Percentiles rank a stretch among this genome's conserved stretches.
Evolutionary conservation across 2,113 vertebrate species (phyloP).

Genomic region (Merops nubicus): DNA sequence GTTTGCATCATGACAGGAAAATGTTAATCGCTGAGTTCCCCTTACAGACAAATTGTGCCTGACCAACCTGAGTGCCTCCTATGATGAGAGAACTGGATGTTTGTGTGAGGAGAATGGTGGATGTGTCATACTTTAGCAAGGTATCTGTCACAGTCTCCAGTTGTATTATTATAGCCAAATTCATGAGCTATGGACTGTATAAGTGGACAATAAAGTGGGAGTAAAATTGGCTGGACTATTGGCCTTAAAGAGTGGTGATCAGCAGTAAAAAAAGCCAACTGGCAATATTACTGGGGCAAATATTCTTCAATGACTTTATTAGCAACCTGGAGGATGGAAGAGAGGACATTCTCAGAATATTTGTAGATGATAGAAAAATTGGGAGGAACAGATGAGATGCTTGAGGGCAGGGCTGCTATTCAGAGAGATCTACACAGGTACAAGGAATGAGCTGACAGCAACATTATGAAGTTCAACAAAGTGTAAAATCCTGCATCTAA

Average conservation of each 20-base stretch:
- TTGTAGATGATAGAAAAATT: not conserved
- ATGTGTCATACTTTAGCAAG: not conserved
- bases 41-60: not conserved
- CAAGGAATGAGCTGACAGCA: not conserved
- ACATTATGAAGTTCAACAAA: not conserved
- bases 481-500: constrained; percentile 28
- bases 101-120: not conserved
- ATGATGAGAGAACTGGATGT: not conserved
- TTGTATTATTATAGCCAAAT: not conserved
- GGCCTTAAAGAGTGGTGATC: not conserved
- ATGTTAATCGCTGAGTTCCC: not conserved
- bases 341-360: not conserved
- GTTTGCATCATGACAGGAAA: not conserved
- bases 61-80: not conserved
- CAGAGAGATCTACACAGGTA: constrained; percentile 14
- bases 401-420: constrained; percentile 13
- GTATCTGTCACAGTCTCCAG: not conserved
- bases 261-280: not conserved
- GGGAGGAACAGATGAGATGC: not conserved
- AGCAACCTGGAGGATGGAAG: not conserved
- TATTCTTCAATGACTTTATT: not conserved
- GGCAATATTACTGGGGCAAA: not conserved
- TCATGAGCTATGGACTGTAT: not conserved
- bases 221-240: not conserved
- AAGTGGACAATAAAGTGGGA: not conserved